phyloP scores from a whole-genome alignment of 2,113 vertebrate species.

The Emydocephalus ijimae region DNA sequence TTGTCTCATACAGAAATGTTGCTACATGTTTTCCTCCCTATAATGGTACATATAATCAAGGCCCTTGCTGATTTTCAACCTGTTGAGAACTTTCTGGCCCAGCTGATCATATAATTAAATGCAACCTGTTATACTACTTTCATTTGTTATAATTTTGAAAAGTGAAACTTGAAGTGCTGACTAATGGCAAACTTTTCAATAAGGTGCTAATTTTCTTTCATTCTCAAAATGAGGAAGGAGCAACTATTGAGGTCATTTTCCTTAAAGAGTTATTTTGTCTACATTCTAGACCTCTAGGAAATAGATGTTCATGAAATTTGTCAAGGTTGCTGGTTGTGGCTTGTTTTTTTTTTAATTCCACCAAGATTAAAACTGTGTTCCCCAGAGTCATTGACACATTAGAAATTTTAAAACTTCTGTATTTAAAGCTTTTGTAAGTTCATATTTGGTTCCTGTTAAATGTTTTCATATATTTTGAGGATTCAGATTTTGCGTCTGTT shows the following conservation, averaged over 20 bases:
- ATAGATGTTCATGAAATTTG: conserved; percentile 1
- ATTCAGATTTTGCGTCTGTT: not conserved
- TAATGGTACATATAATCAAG: not conserved
- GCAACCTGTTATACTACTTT: not conserved
- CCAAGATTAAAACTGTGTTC: not conserved
- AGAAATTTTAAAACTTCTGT: not conserved
- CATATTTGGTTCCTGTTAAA: not conserved
- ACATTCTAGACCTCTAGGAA: not conserved
- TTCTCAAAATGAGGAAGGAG: conserved; percentile 5
- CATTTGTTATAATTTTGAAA: not conserved
- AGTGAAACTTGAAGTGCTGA: not conserved
- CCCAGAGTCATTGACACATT: not conserved
- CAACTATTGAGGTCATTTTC: not conserved
- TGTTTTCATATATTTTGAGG: not conserved
- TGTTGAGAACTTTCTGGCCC: not conserved
- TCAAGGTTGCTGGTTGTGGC: not conserved
- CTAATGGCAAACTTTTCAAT: not conserved
- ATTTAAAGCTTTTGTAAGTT: not conserved
- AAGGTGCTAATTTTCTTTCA: not conserved
- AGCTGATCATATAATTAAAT: not conserved
- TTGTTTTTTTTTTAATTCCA: not conserved
- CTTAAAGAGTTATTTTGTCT: not conserved
- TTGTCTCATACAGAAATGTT: not conserved
- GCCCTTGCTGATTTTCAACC: not conserved
- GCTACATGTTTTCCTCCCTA: accelerated